A percentile compares a stretch with the other conserved stretches of the same genome.
Evolutionary conservation across 2,113 vertebrate species (phyloP).

Genomic region (Eurystomus gularis): DNA sequence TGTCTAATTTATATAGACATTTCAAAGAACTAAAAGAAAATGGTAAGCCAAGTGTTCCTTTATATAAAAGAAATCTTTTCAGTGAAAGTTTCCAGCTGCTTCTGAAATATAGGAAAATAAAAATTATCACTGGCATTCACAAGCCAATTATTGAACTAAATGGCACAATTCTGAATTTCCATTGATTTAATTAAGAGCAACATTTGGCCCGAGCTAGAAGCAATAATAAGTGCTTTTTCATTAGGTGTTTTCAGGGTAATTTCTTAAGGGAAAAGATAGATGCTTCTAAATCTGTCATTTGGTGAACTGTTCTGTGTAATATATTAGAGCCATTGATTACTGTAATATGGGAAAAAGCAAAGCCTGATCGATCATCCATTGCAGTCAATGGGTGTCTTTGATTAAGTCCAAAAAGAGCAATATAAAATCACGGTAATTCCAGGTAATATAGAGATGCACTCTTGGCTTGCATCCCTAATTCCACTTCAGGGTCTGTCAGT

Average conservation of each 20-base stretch:
- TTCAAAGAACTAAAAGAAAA: neutral
- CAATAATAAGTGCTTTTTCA: constrained; percentile 58
- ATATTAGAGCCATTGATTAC: constrained; percentile 75
- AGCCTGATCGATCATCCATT: constrained; percentile 56
- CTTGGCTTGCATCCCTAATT: neutral
- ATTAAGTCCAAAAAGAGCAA: constrained; percentile 57
- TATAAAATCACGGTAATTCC: constrained; percentile 67
- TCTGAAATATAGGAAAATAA: constrained; percentile 50
- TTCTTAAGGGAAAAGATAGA: constrained; percentile 69
- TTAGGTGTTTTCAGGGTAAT: constrained; percentile 65
- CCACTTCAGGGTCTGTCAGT: neutral
- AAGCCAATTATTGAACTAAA: constrained; percentile 40
- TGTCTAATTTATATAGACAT: neutral
- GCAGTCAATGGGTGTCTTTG: constrained; percentile 57
- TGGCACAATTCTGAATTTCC: constrained; percentile 12
- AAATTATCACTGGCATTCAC: constrained; percentile 20
- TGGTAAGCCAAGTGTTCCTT: neutral
- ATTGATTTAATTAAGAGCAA: constrained; percentile 58
- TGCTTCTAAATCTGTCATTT: constrained; percentile 69
- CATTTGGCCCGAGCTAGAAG: constrained; percentile 46
- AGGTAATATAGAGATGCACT: constrained; percentile 38
- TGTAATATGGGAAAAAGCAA: constrained; percentile 72
- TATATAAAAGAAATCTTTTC: constrained; percentile 11
- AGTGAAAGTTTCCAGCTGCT: constrained; percentile 11
- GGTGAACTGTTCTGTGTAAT: constrained; percentile 68